Evolutionary conservation across 92 coral and sea anemone species (phyloP).

Genomic region (Isaurus tuberculatus): DNA sequence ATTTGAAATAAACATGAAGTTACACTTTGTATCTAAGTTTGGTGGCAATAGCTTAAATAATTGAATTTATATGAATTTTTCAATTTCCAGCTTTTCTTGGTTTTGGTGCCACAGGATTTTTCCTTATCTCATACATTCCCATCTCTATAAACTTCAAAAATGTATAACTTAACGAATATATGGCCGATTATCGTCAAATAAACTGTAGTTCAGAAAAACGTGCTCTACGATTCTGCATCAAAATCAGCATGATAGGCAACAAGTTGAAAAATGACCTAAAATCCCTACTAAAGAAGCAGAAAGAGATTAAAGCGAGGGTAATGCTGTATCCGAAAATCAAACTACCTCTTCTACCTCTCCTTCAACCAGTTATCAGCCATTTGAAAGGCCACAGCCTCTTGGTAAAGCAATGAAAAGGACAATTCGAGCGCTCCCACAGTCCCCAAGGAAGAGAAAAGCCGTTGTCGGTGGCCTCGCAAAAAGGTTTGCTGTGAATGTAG

Average conservation of each 20-base stretch:
- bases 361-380: too few species aligned
- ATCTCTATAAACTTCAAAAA: not conserved
- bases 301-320: too few species aligned
- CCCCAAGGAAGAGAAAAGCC: too few species aligned
- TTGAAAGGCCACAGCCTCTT: too few species aligned
- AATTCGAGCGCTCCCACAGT: too few species aligned
- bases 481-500: too few species aligned
- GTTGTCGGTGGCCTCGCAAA: too few species aligned
- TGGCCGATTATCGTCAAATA: not conserved
- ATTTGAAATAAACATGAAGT: not conserved
- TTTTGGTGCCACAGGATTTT: not conserved
- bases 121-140: not conserved
- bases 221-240: not conserved
- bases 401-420: too few species aligned
- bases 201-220: not conserved
- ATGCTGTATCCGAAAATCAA: too few species aligned
- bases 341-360: too few species aligned
- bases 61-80: not conserved
- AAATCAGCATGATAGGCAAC: conserved; percentile 1
- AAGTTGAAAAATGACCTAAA: not conserved
- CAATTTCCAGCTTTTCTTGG: not conserved
- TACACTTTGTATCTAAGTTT: not conserved
- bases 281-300: too few species aligned
- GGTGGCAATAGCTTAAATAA: not conserved
- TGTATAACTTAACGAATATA: not conserved